A percentile compares a stretch with the other conserved stretches of the same genome.
These are phyloP conservation scores for Trachelus stipa DNA, from an alignment of 2,888 invertebrate genomes.

Conservation along the genomic window DNA sequence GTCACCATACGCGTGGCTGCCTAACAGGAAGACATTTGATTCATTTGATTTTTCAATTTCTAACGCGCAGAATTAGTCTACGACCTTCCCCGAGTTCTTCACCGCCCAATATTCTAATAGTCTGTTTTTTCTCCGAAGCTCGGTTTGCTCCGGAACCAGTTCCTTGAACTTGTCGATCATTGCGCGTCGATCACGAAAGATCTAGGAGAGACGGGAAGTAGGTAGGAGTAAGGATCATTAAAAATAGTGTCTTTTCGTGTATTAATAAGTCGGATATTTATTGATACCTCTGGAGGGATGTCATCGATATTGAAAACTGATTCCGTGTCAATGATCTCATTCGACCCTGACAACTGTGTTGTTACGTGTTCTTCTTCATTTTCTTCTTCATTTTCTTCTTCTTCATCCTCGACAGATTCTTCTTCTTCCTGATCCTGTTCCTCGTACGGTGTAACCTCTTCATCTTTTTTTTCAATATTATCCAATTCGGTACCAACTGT, in stretches of 20 bases:
- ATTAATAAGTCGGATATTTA: slow-evolving; percentile 37
- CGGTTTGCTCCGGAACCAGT: slow-evolving; percentile 26
- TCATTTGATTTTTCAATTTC: neutral
- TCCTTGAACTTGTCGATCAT: slow-evolving; percentile 36
- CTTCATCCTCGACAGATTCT: slow-evolving; percentile 18
- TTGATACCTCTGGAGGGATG: slow-evolving; percentile 47
- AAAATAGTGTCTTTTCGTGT: neutral
- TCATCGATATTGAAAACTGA: slow-evolving; percentile 40
- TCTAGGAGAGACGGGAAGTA: slow-evolving; percentile 21
- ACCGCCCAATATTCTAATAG: slow-evolving; percentile 38
- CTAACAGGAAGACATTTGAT: neutral
- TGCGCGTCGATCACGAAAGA: slow-evolving; percentile 35
- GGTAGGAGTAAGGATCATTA: neutral
- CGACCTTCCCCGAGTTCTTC: slow-evolving; percentile 31
- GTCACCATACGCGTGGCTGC: neutral
- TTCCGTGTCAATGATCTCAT: slow-evolving; percentile 30
- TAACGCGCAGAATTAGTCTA: neutral
- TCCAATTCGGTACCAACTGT: slow-evolving; percentile 14
- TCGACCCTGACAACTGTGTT: neutral
- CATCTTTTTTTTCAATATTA: neutral
- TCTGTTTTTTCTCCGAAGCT: slow-evolving; percentile 36
- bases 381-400: neutral
- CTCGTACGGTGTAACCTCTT: slow-evolving; percentile 10
- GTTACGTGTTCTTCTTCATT: neutral
- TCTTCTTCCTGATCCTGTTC: slow-evolving; percentile 6